Base-by-base conservation (phyloP, 92 coral and sea anemone genomes). In the Micromussa lordhowensis region DNA sequence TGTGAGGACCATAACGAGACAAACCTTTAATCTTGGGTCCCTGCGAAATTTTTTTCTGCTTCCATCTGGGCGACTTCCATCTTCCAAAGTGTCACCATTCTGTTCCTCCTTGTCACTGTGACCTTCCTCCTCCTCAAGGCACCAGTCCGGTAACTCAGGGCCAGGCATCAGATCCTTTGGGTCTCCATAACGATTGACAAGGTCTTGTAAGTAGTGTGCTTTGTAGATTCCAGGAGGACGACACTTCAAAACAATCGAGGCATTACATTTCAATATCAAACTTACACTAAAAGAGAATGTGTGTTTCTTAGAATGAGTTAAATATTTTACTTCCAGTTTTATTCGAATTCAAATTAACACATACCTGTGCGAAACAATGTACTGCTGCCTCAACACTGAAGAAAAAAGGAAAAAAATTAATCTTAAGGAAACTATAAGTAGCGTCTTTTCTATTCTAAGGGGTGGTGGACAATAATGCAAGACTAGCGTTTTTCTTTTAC, bases 201-300 rank as follows among this genome's bases (percentile, higher is more conserved):
- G 92, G 28, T 97, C 99, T 64, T 84, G 88, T 69, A 97, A 84
- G 76, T 97, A 97, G 75, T 97, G 92, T 66, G 92, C 94, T 80
- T 97, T 97, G 88, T 97, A 97, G 69, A 97, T 97, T 6, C 99
- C 99, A 57, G 99, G 98, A 11, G 94, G 84, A 26, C 99, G 97
- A 40, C 94, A 72, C 99, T 97, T 28, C 35, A 85, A 26, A 76
- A 57, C 21, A 58, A 22, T 30, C 9, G 24, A 8, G 17, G 30
- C 16, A 49, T 3, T 31, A 17, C 26, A 18, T 29, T 11, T 44
- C 51, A 44, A 9, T 44, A 44, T 44, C 12, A 44, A 44, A 44
- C 12, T 44, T 44, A 44, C 12, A 9, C 51, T 44, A 44, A 44
- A 44, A 9, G 51, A 13, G 51, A 44, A 9, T 1, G 10, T 44